Conservation (phyloP, 2,888 invertebrate species). For the Agrotis ipsilon region DNA sequence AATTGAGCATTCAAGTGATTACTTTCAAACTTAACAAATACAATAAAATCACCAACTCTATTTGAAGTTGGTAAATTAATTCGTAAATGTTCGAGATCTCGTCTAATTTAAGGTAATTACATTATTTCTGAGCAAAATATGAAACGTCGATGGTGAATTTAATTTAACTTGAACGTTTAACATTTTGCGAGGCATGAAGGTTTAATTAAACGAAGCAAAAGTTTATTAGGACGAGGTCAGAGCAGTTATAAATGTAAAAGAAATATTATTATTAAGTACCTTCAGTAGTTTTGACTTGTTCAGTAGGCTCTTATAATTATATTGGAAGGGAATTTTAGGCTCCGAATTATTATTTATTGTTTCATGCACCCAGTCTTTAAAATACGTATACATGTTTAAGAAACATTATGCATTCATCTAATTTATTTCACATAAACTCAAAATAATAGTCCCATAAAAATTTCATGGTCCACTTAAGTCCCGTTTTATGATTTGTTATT, state of each 20-base stretch:
- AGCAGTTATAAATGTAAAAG: constrained; percentile 60
- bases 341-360: too few relatives aligned
- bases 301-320: background rate
- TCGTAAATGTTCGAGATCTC: constrained; percentile 58
- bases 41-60: constrained; percentile 47
- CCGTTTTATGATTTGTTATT: constrained; percentile 37
- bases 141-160: constrained; percentile 69
- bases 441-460: constrained; percentile 39
- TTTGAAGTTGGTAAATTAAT: constrained; percentile 59
- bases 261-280: constrained; percentile 40
- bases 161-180: constrained; percentile 72
- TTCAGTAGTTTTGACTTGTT: constrained; percentile 8
- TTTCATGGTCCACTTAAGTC: constrained; percentile 29
- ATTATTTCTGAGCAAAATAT: constrained; percentile 66
- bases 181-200: constrained; percentile 72
- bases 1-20: constrained; percentile 50
- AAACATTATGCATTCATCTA: constrained; percentile 16
- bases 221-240: constrained; percentile 72
- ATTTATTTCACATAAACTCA: constrained; percentile 33
- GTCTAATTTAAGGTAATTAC: constrained; percentile 59
- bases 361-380: constrained; percentile 3
- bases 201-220: constrained; percentile 78
- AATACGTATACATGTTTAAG: background rate
- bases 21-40: constrained; percentile 54
- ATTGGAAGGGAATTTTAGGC: too few relatives aligned